Evolutionary conservation across 2,113 vertebrate species (phyloP).

Genomic region (Ailuropoda melanoleuca): DNA sequence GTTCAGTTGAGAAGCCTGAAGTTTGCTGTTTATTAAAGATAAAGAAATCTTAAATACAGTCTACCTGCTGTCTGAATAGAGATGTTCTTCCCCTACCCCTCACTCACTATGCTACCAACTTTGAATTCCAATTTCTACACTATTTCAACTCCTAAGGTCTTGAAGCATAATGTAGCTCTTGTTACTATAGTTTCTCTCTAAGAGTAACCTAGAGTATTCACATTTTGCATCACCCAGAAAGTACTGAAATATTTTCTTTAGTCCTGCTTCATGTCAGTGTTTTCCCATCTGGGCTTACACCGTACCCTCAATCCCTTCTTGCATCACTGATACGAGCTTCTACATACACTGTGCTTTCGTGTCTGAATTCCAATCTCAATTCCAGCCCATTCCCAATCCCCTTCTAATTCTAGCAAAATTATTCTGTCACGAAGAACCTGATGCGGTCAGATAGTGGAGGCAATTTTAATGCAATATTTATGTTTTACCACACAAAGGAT

Average conservation of each 20-base stretch:
- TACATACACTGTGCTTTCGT: background rate
- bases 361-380: background rate
- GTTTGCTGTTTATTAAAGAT: background rate
- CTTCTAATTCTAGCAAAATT: background rate
- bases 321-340: background rate
- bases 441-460: background rate
- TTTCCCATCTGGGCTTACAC: background rate
- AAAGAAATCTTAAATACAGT: background rate
- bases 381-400: background rate
- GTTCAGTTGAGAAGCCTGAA: background rate
- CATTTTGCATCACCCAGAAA: background rate
- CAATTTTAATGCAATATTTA: background rate
- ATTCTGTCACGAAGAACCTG: background rate
- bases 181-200: background rate
- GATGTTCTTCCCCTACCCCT: background rate
- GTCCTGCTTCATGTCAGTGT: background rate
- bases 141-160: background rate
- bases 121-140: background rate
- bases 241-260: background rate
- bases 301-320: background rate
- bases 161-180: background rate
- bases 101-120: background rate
- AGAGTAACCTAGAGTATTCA: background rate
- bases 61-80: background rate
- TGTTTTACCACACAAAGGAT: background rate